These are phyloP conservation scores for Bacillus rossius DNA, from an alignment of 1,140 invertebrate genomes.

Conservation along the genomic window DNA sequence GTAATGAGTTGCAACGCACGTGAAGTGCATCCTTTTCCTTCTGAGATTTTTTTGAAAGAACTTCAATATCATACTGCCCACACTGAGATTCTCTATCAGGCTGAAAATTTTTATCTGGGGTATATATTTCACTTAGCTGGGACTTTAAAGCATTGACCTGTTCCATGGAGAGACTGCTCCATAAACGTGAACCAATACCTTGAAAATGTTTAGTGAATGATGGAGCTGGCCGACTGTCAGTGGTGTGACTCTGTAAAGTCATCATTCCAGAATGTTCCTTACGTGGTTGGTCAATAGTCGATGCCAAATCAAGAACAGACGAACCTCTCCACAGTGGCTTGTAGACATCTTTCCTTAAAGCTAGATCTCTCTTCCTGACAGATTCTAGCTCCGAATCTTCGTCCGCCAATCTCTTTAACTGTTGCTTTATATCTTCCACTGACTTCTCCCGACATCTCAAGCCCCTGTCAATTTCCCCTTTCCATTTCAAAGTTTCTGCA, in stretches of 20 bases:
- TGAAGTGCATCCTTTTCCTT: slow-evolving; percentile 44
- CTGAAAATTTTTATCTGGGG: slow-evolving; percentile 37
- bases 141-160: slow-evolving; percentile 76
- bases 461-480: slow-evolving; percentile 62
- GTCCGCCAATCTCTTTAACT: slow-evolving; percentile 54
- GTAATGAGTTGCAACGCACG: slow-evolving; percentile 63
- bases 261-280: background rate
- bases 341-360: slow-evolving; percentile 57
- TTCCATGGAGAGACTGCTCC: slow-evolving; percentile 78
- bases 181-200: slow-evolving; percentile 65
- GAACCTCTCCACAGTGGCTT: slow-evolving; percentile 78
- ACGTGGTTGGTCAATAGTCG: slow-evolving; percentile 45
- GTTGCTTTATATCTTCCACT: slow-evolving; percentile 73
- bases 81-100: too few species aligned
- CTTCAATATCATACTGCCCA: slow-evolving; percentile 26
- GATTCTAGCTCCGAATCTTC: slow-evolving; percentile 45
- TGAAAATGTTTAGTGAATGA: slow-evolving; percentile 20
- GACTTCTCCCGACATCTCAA: slow-evolving; percentile 79
- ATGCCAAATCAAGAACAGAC: slow-evolving; percentile 70
- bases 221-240: background rate
- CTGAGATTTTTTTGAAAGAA: background rate
- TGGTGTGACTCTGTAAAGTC: background rate
- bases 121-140: slow-evolving; percentile 78
- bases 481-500: slow-evolving; percentile 53
- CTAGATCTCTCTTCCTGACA: slow-evolving; percentile 41